Conservation (phyloP, 92 coral and sea anemone species). For the Blastomussa wellsi region DNA sequence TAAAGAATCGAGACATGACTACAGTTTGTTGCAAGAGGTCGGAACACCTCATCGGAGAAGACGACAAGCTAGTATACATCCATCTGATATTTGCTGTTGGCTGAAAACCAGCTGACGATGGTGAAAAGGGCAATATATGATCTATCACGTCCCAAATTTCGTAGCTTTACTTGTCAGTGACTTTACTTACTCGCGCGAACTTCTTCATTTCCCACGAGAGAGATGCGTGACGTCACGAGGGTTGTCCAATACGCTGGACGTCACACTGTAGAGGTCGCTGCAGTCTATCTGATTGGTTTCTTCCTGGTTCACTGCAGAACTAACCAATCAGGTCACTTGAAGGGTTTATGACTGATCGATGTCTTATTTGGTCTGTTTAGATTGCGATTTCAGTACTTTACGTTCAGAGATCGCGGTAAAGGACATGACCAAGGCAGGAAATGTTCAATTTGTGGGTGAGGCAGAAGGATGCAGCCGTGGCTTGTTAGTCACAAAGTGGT, state of each 20-base stretch:
- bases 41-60: too few species aligned
- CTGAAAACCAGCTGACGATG: neutral
- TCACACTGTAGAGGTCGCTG: neutral
- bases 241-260: neutral
- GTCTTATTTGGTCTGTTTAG: neutral
- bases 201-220: too few species aligned
- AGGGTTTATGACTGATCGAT: neutral
- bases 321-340: neutral
- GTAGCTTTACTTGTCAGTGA: too few species aligned
- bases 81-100: neutral
- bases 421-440: slow-evolving; percentile 1
- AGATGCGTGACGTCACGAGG: too few species aligned
- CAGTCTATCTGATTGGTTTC: neutral
- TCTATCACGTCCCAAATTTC: neutral
- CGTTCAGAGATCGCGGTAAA: neutral
- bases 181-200: too few species aligned
- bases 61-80: neutral
- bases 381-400: neutral
- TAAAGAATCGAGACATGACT: neutral
- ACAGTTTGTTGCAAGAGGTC: neutral
- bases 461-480: neutral
- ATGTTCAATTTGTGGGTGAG: neutral
- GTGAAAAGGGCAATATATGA: neutral
- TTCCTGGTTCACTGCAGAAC: neutral
- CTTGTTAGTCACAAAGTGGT: neutral